phyloP scores from a whole-genome alignment of 2,888 invertebrate genomes.

The Sarcophaga subvicina region DNA sequence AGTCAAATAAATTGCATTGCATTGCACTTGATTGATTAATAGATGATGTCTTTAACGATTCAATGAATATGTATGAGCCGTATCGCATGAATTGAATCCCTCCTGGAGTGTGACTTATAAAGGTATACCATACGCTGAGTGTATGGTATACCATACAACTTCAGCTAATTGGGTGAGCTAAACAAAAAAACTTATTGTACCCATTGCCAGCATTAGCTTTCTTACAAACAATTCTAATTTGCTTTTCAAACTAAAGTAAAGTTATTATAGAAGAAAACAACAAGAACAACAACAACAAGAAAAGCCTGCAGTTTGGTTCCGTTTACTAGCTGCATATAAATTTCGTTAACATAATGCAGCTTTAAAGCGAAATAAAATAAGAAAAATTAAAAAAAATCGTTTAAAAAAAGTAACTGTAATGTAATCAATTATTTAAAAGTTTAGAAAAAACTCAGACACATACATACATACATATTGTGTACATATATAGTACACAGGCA shows the following conservation, averaged over 20 bases:
- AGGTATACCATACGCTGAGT: slow-evolving; percentile 20
- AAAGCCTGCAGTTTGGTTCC: slow-evolving; percentile 48
- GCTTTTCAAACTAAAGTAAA: slow-evolving; percentile 13
- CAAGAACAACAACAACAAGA: not conserved
- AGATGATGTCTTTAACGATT: slow-evolving; percentile 68
- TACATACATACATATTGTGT: no score
- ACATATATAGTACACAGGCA: no score
- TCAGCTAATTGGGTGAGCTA: not conserved
- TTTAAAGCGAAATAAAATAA: not conserved
- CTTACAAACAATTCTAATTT: slow-evolving; percentile 56
- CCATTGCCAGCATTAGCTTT: no score
- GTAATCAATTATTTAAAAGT: slow-evolving; percentile 67
- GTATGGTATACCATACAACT: not conserved
- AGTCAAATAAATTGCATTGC: slow-evolving; percentile 68
- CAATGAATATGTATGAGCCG: slow-evolving; percentile 63
- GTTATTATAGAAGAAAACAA: not conserved
- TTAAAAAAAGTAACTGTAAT: slow-evolving; percentile 68
- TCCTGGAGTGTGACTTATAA: slow-evolving; percentile 66
- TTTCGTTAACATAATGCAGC: slow-evolving; percentile 7
- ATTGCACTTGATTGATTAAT: slow-evolving; percentile 69
- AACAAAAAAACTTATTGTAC: not conserved
- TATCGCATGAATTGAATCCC: slow-evolving; percentile 52
- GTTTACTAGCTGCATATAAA: slow-evolving; percentile 45
- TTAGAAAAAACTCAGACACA: not conserved
- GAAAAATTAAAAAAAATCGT: slow-evolving; percentile 35